Percentiles rank a stretch among this genome's conserved stretches.
These are phyloP conservation scores for Sigmodon hispidus DNA, from an alignment of 2,113 vertebrate genomes.

Conservation along the genomic window DNA sequence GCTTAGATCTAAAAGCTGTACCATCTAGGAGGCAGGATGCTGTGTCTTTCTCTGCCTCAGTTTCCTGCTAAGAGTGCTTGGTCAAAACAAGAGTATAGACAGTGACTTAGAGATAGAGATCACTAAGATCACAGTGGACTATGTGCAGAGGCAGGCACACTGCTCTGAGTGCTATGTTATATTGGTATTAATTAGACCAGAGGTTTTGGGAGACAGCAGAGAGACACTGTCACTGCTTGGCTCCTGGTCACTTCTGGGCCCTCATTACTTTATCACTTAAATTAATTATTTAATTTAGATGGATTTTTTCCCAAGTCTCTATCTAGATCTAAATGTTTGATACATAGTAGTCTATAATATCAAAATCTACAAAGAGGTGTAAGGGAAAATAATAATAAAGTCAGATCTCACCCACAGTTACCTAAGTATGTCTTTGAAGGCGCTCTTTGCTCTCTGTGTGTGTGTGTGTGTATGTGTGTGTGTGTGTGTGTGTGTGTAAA, in stretches of 20 bases:
- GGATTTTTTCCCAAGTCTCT: background rate
- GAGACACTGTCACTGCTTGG: background rate
- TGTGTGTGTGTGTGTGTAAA: background rate
- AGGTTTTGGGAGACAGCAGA: background rate
- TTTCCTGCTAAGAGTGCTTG: conserved; percentile 17
- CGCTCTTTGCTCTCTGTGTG: background rate
- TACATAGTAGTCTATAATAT: background rate
- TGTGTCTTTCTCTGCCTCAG: background rate
- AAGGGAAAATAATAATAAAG: background rate
- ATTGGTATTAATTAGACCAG: background rate
- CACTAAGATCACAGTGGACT: background rate
- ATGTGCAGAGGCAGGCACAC: accelerated
- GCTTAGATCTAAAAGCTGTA: background rate
- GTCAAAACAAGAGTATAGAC: background rate
- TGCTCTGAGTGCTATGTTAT: background rate
- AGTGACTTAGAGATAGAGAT: background rate
- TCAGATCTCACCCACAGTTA: background rate
- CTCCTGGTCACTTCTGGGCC: background rate
- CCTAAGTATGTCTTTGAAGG: background rate
- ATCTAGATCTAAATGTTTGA: background rate
- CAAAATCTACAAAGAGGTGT: background rate
- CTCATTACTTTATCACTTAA: background rate
- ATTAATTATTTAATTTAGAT: background rate
- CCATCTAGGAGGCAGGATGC: background rate
- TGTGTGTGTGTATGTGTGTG: background rate